A percentile compares a stretch with the other conserved stretches of the same genome.
Conservation (phyloP, 1,140 invertebrate species). For the Drosophila seguyi region DNA sequence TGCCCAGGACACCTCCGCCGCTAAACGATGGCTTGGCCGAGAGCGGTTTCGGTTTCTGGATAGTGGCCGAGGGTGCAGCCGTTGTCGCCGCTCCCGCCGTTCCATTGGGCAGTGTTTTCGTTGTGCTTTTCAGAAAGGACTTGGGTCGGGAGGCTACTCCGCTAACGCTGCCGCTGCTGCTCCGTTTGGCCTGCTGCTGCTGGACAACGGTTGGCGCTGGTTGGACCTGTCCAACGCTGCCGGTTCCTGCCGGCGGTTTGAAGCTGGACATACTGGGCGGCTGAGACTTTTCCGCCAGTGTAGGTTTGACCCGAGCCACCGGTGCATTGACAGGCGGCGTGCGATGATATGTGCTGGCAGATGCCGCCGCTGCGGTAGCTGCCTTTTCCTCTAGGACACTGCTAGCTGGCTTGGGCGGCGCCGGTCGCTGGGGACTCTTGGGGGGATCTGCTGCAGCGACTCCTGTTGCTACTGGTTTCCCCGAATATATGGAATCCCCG, state of each 20-base stretch:
- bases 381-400: conserved; percentile 51
- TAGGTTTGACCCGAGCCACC: conserved; percentile 89
- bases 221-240: conserved; percentile 18
- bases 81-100: conserved; percentile 33
- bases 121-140: conserved; percentile 62
- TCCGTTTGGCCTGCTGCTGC: conserved; percentile 27
- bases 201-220: conserved; percentile 28
- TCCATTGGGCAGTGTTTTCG: conserved; percentile 75
- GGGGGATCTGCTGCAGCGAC: conserved; percentile 21
- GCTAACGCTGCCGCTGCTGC: conserved; percentile 15
- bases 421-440: conserved; percentile 64
- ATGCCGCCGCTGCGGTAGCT: conserved; percentile 58
- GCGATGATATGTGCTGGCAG: conserved; percentile 89
- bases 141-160: conserved; percentile 55
- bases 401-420: conserved; percentile 78
- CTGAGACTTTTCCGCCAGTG: conserved; percentile 86
- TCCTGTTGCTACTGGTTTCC: conserved; percentile 86
- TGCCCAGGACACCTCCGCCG: conserved; percentile 43
- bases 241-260: conserved; percentile 61
- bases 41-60: conserved; percentile 80
- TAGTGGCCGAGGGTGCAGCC: conserved; percentile 72
- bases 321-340: conserved; percentile 89
- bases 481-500: conserved; percentile 93
- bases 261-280: conserved; percentile 80
- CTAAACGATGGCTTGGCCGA: conserved; percentile 78